Evolutionary conservation across 2,113 vertebrate species (phyloP), one percentile per base, ranked within the genome.

Genomic region (Corydoras sp.): DNA sequence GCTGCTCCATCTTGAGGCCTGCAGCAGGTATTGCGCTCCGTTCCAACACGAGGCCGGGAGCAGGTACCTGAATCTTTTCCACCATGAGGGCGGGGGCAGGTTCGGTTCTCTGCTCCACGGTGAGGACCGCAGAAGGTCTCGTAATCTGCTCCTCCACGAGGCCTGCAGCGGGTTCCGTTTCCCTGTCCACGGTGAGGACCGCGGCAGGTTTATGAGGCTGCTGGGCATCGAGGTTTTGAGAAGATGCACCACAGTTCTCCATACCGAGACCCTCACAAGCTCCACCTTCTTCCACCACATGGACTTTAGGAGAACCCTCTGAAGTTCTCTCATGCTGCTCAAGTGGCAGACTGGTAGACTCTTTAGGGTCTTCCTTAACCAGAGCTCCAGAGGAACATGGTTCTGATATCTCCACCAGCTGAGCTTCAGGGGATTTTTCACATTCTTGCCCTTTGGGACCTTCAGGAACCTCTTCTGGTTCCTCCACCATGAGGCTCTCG

Each of bases 41-140:
- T 8, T 43, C 35, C 35, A 43, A 4, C 6, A 1, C 4, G 14
- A 15, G 29, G 14, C 59, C 29, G 72, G 24, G 72, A 62, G 72
- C 24, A 65, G 77, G 32, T 48, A 61, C 29, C 58, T 60, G n/a
- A n/a, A 13, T 5, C 43, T 60, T 14, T 8, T 63, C 62, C 62
- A 63, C 62, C 51, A 10, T 14, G 13, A 53, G 67, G 13, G 3
- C 8, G 3, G 43, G 10, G 29, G 10, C 43, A 68, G 32, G 6
- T 49, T 12, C 58, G 13, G 4, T 9, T 35, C 11, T 9, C 13
- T 59, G 31, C 55, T 68, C 66, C 15, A 4, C 32, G 3, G 1
- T 12, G 12, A 58, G 15, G 10, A n/a, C 55, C 35, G 15, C 53
- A 2, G 54, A 43, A 32, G 65, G 35, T 58, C n/a, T 68, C 3